Evolutionary conservation across 2,113 vertebrate species (phyloP).

Genomic region (Egretta garzetta): DNA sequence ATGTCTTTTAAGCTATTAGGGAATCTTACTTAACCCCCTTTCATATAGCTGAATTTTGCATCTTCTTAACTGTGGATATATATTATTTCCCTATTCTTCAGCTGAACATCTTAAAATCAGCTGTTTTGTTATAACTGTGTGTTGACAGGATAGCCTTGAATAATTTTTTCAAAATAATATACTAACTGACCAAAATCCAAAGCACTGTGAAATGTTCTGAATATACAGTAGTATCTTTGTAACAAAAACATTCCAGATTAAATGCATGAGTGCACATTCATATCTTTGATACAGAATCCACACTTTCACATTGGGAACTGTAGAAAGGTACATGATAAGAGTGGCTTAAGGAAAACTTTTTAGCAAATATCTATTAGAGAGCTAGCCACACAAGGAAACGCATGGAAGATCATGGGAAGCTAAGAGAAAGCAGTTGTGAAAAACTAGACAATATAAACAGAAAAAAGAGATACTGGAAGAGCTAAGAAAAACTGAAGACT

Average conservation of each 20-base stretch:
- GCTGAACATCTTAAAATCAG: not conserved
- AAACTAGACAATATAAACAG: not conserved
- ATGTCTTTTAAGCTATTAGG: not conserved
- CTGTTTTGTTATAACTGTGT: not conserved
- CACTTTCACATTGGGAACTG: not conserved
- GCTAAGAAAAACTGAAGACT: not conserved
- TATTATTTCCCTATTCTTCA: not conserved
- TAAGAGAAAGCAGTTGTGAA: not conserved
- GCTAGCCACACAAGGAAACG: not conserved
- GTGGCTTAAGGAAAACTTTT: not conserved
- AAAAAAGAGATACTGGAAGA: not conserved
- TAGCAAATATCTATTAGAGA: not conserved
- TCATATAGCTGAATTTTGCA: not conserved
- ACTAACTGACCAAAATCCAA: not conserved
- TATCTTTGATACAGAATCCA: not conserved
- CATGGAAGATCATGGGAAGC: not conserved
- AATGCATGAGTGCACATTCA: not conserved
- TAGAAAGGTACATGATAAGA: not conserved
- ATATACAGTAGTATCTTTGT: not conserved
- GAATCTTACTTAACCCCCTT: not conserved
- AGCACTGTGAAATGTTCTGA: not conserved
- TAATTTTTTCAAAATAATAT: not conserved
- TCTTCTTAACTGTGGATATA: not conserved
- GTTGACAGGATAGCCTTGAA: not conserved
- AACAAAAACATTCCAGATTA: not conserved